Base-by-base conservation (phyloP, 1,140 invertebrate genomes). In the Orchestia grillus region DNA sequence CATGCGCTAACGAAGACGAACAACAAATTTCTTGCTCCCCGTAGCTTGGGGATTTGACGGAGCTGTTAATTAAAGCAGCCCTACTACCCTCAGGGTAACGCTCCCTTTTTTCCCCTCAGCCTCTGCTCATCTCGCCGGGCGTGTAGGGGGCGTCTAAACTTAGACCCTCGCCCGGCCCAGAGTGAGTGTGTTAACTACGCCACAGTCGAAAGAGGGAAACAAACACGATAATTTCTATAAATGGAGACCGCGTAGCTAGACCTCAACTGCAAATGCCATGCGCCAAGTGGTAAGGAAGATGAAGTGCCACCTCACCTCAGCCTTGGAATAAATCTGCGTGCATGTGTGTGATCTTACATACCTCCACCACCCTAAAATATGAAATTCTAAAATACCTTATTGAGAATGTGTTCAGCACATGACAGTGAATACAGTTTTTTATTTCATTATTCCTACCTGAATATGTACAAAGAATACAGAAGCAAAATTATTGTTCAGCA, bases 101-200 rank as follows among this genome's bases (percentile, higher is more conserved):
- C 28, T 77, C 36, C 62, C 28, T 77, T 28, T 90, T 43, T 90
- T 90, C 28, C 36, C 88, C 15, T 11, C 88, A 90, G 88, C 41
- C 43, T 36, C 28, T 44, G 88, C 88, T 42, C 43, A 41, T 90
- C 88, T 41, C 88, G 41, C 88, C 88, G 0, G 41, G 0, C 88
- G 88, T 90, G 88, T 90, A 90, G 88, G 88, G 88, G 88, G 88
- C n/a, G 36, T 77, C 88, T 90, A 90, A 90, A 90, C 88, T 90
- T 90, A 90, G 88, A 4, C n/a, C n/a, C 88, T 41, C 43, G 88
- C 88, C 15, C 43, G 23, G 41, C 88, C n/a, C 87, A 23, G 88
- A 90, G 88, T 42, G 42, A 42, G 88, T 42, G 43, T 41, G 43
- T 41, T 90, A 41, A 90, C n/a, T 41, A 90, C 41, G 88, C 62